Evolutionary conservation across 2,888 invertebrate species (phyloP).

Genomic region (Acleris cristana): DNA sequence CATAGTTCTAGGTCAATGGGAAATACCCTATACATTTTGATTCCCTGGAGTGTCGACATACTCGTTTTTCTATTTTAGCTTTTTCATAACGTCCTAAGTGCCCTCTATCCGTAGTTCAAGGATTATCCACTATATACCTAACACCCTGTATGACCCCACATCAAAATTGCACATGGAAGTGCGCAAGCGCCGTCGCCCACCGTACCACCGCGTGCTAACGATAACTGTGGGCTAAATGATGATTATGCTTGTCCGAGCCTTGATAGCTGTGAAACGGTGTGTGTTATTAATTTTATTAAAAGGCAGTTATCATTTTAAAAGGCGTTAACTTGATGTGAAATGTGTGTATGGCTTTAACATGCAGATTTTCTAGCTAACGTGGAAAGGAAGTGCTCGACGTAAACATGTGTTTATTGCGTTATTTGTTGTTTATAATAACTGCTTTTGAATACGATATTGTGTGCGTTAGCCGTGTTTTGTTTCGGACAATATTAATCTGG

Average conservation of each 20-base stretch:
- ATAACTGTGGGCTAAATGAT: constrained; percentile 25
- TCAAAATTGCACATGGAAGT: background rate
- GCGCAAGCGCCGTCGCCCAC: constrained; percentile 7
- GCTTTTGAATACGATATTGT: too few relatives aligned
- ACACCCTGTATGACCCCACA: background rate
- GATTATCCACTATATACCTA: too few relatives aligned
- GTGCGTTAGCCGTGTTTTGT: too few relatives aligned
- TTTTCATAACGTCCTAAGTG: too few relatives aligned
- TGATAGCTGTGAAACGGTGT: constrained; percentile 20
- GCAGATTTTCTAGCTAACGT: constrained; percentile 7
- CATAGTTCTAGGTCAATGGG: too few relatives aligned
- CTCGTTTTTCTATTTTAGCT: too few relatives aligned
- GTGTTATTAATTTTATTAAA: constrained; percentile 17
- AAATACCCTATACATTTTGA: too few relatives aligned
- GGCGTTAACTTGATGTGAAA: constrained; percentile 9
- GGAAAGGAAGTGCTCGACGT: background rate
- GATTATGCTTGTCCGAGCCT: constrained; percentile 18
- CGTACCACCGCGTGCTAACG: constrained; percentile 13
- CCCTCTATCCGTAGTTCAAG: too few relatives aligned
- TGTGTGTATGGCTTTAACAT: constrained; percentile 14
- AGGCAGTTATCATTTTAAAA: constrained; percentile 12
- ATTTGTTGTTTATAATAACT: background rate
- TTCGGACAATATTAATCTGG: too few relatives aligned
- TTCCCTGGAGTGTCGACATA: too few relatives aligned
- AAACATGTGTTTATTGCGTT: background rate